Evolutionary conservation across 2,113 vertebrate species (phyloP), one percentile per base, ranked within the genome.

Genomic region (Zosterops lateralis): DNA sequence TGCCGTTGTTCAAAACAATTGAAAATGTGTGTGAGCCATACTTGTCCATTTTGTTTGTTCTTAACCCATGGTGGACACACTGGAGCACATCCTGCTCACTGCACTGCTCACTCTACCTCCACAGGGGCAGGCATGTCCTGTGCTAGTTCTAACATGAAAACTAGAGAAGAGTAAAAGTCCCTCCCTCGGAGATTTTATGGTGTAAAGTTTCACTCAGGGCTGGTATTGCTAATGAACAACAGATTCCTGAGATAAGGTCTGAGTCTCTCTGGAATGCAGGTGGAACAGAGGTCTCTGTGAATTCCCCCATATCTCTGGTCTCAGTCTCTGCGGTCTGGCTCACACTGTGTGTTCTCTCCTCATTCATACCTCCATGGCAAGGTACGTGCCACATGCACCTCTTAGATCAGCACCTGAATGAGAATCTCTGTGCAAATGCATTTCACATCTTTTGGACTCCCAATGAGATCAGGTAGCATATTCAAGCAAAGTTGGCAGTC

Each of bases 341-440:
- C n/a, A 22, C 29, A 4, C 3, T 22, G 22, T 17, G 22, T 51
- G 16, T 16, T 83, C 34, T 6, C 28, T 79, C 42, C 4, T 58
- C 38, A 38, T 32, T 76, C 42, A 66, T 73, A 42, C 50, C 34
- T 71, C 77, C 22, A 19, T 5, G 14, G 50, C 38, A 76, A 73
- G 54, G 24, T 28, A 21, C 0, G 0, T 36, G 61, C 65, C 50
- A 25, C 1, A 0, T 38, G 44, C 45, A 65, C 17, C 14, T 79
- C 21, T 32, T 28, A 40, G 38, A 3, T 58, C 50, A 47, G 36
- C 15, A 29, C 14, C 38, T 61, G 42, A 24, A 74, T 25, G 53
- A 86, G 28, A 8, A 86, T 44, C 29, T 77, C 24, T 54, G 20
- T 73, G 62, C 42, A 76, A 89, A 58, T 38, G 60, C 10, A 58